Evolutionary conservation across 2,888 invertebrate genomes (phyloP), one percentile per base, ranked within the genome.

Genomic region (Agriopis leucophaearia): DNA sequence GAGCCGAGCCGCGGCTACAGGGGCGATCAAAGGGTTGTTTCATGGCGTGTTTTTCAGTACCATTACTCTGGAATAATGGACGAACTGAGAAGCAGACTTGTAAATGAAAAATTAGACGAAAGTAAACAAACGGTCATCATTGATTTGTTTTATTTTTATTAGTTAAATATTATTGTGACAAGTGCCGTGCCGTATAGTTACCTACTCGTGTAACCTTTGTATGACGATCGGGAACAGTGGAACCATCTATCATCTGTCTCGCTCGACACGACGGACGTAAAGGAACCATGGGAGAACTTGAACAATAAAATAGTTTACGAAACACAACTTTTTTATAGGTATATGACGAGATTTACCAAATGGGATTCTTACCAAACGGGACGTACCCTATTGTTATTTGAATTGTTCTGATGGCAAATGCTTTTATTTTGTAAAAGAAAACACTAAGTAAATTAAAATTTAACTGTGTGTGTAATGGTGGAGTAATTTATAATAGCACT

Each of bases 11-110:
- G 54, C 6, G 54, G 54, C 16, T 1, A 36, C 36, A n/a, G 12
- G 3, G 38, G 16, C 8, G 35, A 40, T 52, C 40, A 52, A 60
- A 66, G 42, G 66, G 50, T 18, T 65, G 55, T 50, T 65, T 65
- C 47, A 65, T 50, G 55, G 48, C 1, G 13, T 42, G 55, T 54
- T 55, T 52, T 56, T 64, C 52, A 62, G 56, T 40, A 38, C 7
- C 18, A 51, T 42, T 50, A 42, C 48, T 50, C 27, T n/a, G 10
- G 12, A 36, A 27, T 59, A 54, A 54, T 54, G 9, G 16, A 8
- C 42, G n/a, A 15, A 0, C 35, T 16, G 35, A 16, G 40, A 35
- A 3, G 27, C 8, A n/a, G n/a, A 51, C 0, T 50, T 27, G 27
- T 27, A 27, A 27, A 27, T 27, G 3, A 27, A 27, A 15, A n/a